phyloP scores from a whole-genome alignment of 2,113 vertebrate species.

The Labeo rohita region DNA sequence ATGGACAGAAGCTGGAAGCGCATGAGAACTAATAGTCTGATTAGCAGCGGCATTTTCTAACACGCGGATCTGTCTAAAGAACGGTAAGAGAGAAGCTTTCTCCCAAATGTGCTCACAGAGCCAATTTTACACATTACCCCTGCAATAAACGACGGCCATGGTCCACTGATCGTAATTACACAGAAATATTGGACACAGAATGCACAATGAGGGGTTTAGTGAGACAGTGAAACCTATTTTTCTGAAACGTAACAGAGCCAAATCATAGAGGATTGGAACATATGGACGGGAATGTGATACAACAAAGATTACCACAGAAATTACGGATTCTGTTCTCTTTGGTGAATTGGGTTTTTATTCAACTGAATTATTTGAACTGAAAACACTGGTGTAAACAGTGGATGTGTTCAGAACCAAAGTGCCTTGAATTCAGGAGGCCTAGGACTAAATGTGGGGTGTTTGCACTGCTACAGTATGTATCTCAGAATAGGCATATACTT shows the following conservation, averaged over 20 bases:
- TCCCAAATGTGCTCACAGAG: slow-evolving; percentile 33
- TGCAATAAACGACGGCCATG: slow-evolving; percentile 26
- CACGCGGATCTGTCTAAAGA: slow-evolving; percentile 20
- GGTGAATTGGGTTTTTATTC: background rate
- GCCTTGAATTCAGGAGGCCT: background rate
- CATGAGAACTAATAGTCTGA: slow-evolving; percentile 34
- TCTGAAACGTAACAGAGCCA: background rate
- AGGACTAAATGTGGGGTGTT: background rate
- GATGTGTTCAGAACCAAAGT: background rate
- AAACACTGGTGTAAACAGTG: background rate
- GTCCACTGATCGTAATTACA: slow-evolving; percentile 41
- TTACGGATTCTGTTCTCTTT: background rate
- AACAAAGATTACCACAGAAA: slow-evolving; percentile 22
- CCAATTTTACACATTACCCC: slow-evolving; percentile 39
- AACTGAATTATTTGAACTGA: background rate
- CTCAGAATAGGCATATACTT: background rate
- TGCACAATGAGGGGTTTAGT: slow-evolving; percentile 18
- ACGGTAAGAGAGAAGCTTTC: slow-evolving; percentile 9
- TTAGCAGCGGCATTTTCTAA: slow-evolving; percentile 13
- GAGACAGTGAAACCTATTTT: background rate
- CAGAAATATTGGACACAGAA: slow-evolving; percentile 38
- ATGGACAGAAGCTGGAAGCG: slow-evolving; percentile 15
- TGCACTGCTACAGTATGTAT: background rate
- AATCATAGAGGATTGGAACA: background rate
- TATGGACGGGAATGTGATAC: slow-evolving; percentile 33